These are phyloP conservation scores for Zeuzera pyrina DNA, from an alignment of 2,888 invertebrate species.

Conservation along the genomic window DNA sequence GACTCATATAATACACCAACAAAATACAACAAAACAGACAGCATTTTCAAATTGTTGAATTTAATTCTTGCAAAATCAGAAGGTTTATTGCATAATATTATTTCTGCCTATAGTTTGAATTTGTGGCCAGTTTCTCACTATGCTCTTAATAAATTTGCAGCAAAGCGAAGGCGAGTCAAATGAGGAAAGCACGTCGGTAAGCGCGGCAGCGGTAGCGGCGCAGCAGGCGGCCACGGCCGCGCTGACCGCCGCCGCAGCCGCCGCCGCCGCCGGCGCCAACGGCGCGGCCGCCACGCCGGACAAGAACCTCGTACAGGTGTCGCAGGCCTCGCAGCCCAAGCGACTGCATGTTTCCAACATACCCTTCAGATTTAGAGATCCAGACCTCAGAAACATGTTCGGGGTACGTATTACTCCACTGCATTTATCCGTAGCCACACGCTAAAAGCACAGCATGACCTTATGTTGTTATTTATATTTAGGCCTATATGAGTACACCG, in stretches of 20 bases:
- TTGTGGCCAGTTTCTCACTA: too few relatives aligned
- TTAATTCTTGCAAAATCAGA: too few relatives aligned
- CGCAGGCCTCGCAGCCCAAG: slow-evolving; percentile 83
- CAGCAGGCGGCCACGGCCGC: slow-evolving; percentile 59
- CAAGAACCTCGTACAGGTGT: slow-evolving; percentile 66
- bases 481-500: too few relatives aligned
- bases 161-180: slow-evolving; percentile 67
- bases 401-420: slow-evolving; percentile 84
- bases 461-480: slow-evolving; percentile 17
- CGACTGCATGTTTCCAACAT: slow-evolving; percentile 99
- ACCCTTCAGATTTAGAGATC: slow-evolving; percentile 99
- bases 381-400: slow-evolving; percentile 98
- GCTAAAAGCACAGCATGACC: slow-evolving; percentile 26
- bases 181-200: slow-evolving; percentile 69
- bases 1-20: too few relatives aligned
- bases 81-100: too few relatives aligned
- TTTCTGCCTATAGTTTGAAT: too few relatives aligned
- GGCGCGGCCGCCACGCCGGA: slow-evolving; percentile 51
- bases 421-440: slow-evolving; percentile 7
- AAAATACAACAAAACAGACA: too few relatives aligned
- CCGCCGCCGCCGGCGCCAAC: slow-evolving; percentile 36
- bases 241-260: slow-evolving; percentile 58
- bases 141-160: too few relatives aligned
- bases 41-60: too few relatives aligned
- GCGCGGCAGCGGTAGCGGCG: slow-evolving; percentile 51